Evolutionary conservation across 2,797 vertebrate genomes (phyloP).

Genomic region (Dryobates pubescens): DNA sequence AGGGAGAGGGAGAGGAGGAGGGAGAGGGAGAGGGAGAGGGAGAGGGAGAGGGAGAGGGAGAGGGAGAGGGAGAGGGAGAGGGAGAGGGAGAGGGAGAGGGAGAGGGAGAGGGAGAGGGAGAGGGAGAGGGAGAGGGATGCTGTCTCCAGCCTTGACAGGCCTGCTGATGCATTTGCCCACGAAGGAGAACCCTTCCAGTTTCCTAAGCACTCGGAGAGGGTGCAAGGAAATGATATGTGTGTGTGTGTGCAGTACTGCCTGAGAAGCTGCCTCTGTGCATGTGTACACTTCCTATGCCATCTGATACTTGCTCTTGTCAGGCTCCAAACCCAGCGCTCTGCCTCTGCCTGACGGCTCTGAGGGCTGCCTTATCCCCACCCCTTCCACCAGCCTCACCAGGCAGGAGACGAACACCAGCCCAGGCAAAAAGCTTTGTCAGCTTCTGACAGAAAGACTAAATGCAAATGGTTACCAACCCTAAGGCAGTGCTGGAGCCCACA

Average conservation of each 20-base stretch:
- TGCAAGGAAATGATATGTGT: background rate
- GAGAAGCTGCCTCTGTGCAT: background rate
- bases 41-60: background rate
- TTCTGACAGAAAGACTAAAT: conserved; percentile 49
- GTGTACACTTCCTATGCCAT: background rate
- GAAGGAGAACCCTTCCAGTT: background rate
- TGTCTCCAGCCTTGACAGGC: background rate
- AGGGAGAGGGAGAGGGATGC: background rate
- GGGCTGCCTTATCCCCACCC: conserved; percentile 3
- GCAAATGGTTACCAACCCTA: background rate
- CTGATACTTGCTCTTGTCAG: background rate
- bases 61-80: no score
- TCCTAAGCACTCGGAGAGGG: background rate
- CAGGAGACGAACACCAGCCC: background rate
- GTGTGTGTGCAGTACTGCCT: background rate
- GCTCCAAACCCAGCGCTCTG: background rate
- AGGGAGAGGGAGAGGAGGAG: no score
- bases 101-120: no score
- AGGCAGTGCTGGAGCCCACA: background rate
- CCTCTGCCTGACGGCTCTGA: background rate
- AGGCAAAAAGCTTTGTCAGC: conserved; percentile 45
- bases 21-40: background rate
- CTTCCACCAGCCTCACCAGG: background rate
- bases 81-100: background rate
- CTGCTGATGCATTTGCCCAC: background rate